These are phyloP conservation scores for Tragelaphus oryx DNA, from an alignment of 2,797 vertebrate species.

Conservation along the genomic window DNA sequence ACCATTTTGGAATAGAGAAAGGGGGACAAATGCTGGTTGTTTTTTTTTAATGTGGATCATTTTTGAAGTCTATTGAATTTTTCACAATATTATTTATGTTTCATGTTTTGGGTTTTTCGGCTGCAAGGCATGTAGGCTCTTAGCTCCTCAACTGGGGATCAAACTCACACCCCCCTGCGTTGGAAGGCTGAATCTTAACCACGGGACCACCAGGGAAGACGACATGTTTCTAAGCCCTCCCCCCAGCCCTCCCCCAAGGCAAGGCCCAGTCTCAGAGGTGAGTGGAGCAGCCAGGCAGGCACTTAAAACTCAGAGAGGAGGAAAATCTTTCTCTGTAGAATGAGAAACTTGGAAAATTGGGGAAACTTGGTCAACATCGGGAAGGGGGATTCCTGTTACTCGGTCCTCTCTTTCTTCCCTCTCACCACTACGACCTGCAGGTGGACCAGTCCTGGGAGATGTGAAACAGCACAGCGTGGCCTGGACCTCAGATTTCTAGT, in stretches of 20 bases:
- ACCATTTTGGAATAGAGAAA: neutral
- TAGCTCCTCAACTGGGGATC: neutral
- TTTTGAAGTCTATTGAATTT: neutral
- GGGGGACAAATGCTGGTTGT: neutral
- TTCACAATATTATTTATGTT: neutral
- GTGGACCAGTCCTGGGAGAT: neutral
- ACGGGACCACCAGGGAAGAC: neutral
- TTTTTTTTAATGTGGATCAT: neutral
- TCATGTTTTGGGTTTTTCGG: neutral
- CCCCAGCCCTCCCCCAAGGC: neutral
- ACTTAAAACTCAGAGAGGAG: neutral
- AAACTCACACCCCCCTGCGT: neutral
- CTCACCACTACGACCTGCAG: neutral
- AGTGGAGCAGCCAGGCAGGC: neutral
- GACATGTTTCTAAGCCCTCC: neutral
- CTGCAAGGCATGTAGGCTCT: neutral
- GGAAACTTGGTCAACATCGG: neutral
- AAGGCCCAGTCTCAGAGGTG: neutral
- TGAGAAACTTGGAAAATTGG: neutral
- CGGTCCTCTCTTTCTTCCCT: neutral
- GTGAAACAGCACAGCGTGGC: too few relatives aligned
- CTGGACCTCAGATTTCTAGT: neutral
- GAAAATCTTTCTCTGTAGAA: neutral
- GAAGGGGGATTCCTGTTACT: neutral
- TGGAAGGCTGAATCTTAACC: neutral